Percentiles rank a stretch among this genome's conserved stretches.
These are phyloP conservation scores for Brachionus koreanus DNA, from an alignment of 1,140 invertebrate genomes.

Conservation along the genomic window DNA sequence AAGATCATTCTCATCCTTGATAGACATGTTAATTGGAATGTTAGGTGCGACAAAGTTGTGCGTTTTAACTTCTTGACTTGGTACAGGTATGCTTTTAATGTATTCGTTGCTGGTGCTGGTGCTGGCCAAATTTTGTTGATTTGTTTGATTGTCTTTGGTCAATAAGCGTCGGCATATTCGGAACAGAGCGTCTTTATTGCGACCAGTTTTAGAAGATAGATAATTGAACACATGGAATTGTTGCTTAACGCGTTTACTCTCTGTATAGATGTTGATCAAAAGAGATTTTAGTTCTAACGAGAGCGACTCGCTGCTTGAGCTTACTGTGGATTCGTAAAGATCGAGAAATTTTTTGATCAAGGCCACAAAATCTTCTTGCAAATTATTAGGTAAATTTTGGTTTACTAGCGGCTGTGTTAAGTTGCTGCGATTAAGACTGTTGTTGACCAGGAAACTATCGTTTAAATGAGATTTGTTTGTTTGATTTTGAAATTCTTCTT, in stretches of 20 bases:
- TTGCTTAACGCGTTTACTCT: neutral
- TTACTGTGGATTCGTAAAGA: neutral
- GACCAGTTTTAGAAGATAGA: neutral
- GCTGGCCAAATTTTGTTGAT: neutral
- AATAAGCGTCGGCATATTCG: neutral
- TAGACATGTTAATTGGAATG: neutral
- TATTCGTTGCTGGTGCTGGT: neutral
- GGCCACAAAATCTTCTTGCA: neutral
- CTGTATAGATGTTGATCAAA: neutral
- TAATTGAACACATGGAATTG: conserved; percentile 22
- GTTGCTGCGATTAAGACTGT: neutral
- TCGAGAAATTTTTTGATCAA: neutral
- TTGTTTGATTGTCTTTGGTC: neutral
- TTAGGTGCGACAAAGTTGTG: neutral
- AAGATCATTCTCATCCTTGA: neutral
- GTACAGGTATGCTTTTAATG: neutral
- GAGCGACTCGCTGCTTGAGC: neutral
- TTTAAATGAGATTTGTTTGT: conserved; percentile 2
- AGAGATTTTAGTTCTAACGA: neutral
- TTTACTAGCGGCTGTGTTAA: neutral
- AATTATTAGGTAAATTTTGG: conserved; percentile 12
- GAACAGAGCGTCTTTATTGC: conserved; percentile 24
- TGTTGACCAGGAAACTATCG: neutral
- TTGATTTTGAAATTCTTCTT: neutral
- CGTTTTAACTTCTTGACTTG: neutral